Evolutionary conservation across 2,797 vertebrate species (phyloP).

Genomic region (Leptodactylus fallax): DNA sequence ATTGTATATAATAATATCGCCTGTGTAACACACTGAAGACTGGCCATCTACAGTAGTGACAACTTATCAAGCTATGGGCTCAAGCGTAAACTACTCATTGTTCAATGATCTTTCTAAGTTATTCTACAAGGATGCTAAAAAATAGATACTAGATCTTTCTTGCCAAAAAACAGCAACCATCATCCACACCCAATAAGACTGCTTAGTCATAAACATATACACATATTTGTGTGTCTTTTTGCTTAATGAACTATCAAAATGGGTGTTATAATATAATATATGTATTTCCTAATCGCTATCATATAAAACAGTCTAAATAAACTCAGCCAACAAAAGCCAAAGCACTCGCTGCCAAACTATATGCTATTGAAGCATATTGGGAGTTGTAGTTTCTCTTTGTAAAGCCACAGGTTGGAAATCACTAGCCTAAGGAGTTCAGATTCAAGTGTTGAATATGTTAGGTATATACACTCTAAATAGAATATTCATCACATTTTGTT

Average conservation of each 20-base stretch:
- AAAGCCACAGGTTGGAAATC: background rate
- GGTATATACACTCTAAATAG: too few relatives aligned
- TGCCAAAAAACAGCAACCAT: background rate
- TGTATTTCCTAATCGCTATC: background rate
- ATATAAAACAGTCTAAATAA: background rate
- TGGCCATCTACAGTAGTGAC: background rate
- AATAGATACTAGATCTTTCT: background rate
- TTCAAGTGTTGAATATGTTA: background rate
- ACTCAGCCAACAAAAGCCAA: background rate
- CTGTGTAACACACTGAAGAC: too few relatives aligned
- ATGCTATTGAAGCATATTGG: background rate
- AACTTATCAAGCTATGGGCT: background rate
- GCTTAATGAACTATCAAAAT: too few relatives aligned
- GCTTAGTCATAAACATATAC: too few relatives aligned
- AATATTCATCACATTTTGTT: background rate
- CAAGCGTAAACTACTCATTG: background rate
- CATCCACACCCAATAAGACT: background rate
- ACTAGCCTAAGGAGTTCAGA: background rate
- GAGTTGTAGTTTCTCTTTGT: background rate
- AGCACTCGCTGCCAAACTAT: background rate
- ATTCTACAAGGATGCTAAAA: background rate
- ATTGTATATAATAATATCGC: too few relatives aligned
- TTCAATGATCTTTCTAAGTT: background rate
- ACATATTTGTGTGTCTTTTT: background rate
- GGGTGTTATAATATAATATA: too few relatives aligned